These are phyloP conservation scores for Agonopterix alstromeriana DNA, from an alignment of 2,888 invertebrate species.

Conservation along the genomic window DNA sequence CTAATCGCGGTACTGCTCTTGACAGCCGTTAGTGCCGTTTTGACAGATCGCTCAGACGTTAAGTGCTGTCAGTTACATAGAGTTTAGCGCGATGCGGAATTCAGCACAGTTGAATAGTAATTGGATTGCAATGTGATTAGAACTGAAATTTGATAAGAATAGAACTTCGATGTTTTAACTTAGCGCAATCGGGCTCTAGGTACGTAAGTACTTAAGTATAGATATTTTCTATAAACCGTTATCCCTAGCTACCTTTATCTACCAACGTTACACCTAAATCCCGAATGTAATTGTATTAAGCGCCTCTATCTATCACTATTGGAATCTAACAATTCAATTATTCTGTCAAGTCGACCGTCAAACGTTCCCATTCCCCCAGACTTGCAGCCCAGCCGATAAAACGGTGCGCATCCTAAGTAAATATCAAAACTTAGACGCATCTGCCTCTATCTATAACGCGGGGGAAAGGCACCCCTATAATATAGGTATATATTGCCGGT, in stretches of 20 bases:
- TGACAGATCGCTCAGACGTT: too few relatives aligned
- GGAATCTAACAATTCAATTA: conserved; percentile 31
- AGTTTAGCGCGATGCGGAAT: too few relatives aligned
- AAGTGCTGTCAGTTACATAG: too few relatives aligned
- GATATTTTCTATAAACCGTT: not conserved
- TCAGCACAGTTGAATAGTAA: too few relatives aligned
- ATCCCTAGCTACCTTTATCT: not conserved
- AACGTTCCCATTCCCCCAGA: conserved; percentile 27
- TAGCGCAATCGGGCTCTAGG: too few relatives aligned
- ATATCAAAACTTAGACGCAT: conserved; percentile 54
- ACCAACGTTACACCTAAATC: not conserved
- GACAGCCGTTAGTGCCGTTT: too few relatives aligned
- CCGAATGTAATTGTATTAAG: not conserved
- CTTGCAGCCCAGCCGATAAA: conserved; percentile 53
- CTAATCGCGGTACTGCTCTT: too few relatives aligned
- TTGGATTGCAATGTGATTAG: too few relatives aligned
- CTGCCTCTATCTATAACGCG: conserved; percentile 33
- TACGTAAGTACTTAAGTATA: not conserved
- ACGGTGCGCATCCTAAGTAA: conserved; percentile 57
- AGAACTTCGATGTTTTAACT: too few relatives aligned
- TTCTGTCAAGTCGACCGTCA: conserved; percentile 31
- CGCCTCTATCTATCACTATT: not conserved
- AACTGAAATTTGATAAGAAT: too few relatives aligned
- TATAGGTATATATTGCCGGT: not conserved
- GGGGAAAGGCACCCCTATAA: not conserved